Base-by-base conservation (phyloP, 2,888 invertebrate genomes). In the Agrilus cyanescens region DNA sequence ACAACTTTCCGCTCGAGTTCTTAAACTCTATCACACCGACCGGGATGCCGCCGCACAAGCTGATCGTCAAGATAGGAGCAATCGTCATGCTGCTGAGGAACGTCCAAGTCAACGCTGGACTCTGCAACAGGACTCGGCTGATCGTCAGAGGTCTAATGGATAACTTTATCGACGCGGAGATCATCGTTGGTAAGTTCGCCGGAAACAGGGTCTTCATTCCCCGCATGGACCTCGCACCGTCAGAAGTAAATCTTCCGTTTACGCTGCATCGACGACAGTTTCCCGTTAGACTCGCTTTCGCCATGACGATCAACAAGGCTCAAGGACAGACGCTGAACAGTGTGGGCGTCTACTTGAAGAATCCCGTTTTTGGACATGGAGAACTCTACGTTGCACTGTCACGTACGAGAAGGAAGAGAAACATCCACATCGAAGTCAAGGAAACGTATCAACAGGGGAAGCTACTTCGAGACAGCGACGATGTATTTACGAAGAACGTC, bases 221-320 rank as follows among this genome's bases (percentile, higher is more conserved):
- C 1, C 14, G 41, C 6, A 32, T 46, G 4, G 44, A 46, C 12
- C 32, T 44, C 7, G 37, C 32, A 2, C 14, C 44, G 4, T 25
- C 32, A 16, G 45, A 48, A 16, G 40, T 43, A n/a, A n/a, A n/a
- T n/a, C n/a, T n/a, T 5, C 30, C 15, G 10, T 46, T 50, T 20
- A 50, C 53, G 32, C 50, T 56, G 40, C 48, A 50, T 46, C 39
- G 54, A 35, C 32, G 53, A 16, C 52, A 54, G 48, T 58, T 56
- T 48, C 55, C 55, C 32, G 44, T 58, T 10, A 45, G 46, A 38
- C 45, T 52, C 12, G 48, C 53, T 25, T 57, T 53, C 40, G 53
- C 52, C 34, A 51, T 57, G 49, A 49, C 54, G 8, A 52, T 55
- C 37, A 55, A 58, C 45, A 59, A 57, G 50, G n/a, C n/a, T n/a